Evolutionary conservation across 2,888 invertebrate genomes (phyloP), one percentile per base, ranked within the genome.

Genomic region (Drosophila subquinaria): DNA sequence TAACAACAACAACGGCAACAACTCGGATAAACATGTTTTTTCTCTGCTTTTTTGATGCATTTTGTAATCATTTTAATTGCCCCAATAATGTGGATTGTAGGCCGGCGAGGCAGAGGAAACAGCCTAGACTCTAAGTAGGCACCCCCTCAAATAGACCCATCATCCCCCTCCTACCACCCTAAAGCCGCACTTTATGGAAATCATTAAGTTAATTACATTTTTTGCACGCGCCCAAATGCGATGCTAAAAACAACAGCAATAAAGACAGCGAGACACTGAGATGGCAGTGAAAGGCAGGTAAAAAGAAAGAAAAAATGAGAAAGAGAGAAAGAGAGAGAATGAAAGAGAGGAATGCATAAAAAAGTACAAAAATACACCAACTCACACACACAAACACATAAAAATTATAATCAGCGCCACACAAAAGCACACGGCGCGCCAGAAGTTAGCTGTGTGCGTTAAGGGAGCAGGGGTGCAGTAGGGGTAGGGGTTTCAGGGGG

Each of bases 181-280:
- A 23, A 66, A 61, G 71, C 76, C 81, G 62, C 72, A 80, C 65
- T 80, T 87, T 87, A 87, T 90, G 84, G 73, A 90, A 89, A 90
- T 89, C 90, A 90, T 90, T 90, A 90, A 90, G 88, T 91, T 90
- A 91, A 90, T 90, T 90, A 90, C 76, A 87, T 90, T 90, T 91
- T 88, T 90, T 90, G 88, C 88, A 80, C 88, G 75, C 79, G 69
- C 72, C 66, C 51, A 76, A 84, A 69, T 73, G 76, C 80, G 64
- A 79, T 70, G 76, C 57, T 33, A 36, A 60, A 50, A 78, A 74
- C 69, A 74, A 73, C 69, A 69, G 51, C 62, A 74, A 65, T 50
- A 71, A 52, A 40, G 38, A 53, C 47, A 52, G 42, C 43, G 36
- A 45, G 51, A 56, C 56, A 36, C 13, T 36, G 36, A 36, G 13